Conservation (phyloP, 2,113 vertebrate species). For the Cromileptes altivelis region DNA sequence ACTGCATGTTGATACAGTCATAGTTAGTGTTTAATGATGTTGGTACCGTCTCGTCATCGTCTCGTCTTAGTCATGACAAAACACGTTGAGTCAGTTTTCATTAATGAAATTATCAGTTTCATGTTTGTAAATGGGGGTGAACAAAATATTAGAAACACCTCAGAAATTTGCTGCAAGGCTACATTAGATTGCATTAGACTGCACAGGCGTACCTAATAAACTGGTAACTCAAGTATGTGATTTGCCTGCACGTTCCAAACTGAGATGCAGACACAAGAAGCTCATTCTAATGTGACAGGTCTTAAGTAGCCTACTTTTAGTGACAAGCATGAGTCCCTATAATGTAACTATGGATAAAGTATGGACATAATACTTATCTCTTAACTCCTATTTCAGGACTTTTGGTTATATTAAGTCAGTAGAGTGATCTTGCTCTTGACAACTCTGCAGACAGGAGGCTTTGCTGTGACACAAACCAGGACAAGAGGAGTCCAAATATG, state of each 20-base stretch:
- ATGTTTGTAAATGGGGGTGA: neutral
- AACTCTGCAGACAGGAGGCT: constrained; percentile 2
- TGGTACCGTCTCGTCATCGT: no score
- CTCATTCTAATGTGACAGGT: neutral
- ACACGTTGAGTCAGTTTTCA: no score
- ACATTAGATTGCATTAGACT: neutral
- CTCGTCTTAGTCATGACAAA: no score
- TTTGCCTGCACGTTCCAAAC: constrained; percentile 1
- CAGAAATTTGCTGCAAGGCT: neutral
- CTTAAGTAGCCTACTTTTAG: constrained; percentile 11
- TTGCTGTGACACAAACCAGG: constrained; percentile 37
- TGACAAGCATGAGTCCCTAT: neutral
- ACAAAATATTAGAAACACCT: neutral
- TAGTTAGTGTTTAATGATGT: no score
- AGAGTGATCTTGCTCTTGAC: neutral
- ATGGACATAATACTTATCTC: neutral
- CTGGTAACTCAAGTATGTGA: neutral
- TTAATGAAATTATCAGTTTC: neutral
- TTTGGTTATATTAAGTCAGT: neutral
- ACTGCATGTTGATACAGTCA: no score
- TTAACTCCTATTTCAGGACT: neutral
- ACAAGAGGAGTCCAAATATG: constrained; percentile 67
- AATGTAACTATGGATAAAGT: neutral
- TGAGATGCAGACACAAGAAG: constrained; percentile 2
- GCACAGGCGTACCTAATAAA: constrained; percentile 13